Base-by-base conservation (phyloP, 2,888 invertebrate species). In the Sycophila texana region DNA sequence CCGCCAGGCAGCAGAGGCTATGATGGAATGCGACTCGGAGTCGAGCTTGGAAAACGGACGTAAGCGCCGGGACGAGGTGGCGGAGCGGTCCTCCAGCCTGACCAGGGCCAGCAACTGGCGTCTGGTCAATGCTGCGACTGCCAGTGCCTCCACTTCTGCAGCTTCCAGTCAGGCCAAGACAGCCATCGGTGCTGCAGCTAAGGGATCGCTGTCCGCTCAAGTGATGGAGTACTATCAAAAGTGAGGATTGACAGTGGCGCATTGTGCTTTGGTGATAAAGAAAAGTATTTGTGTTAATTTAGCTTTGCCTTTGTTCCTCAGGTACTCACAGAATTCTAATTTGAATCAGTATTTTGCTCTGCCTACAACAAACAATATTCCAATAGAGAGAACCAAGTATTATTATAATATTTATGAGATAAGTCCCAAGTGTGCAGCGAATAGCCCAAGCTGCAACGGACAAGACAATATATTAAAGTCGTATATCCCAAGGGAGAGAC, bases 141-240 rank as follows among this genome's bases (percentile, higher is more conserved):
- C 39, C 77, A 60, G 10, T 77, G 67, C 16, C 63, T n/a, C 14
- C 39, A 63, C 12, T 26, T 61, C 30, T 1, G 16, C 67, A 60
- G 20, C 66, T 30, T 12, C 55, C 72, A 61, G 55, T 4, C 77
- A 79, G 39, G 22, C 76, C 12, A 83, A 77, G 67, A 63, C 72
- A 22, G 75, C 83, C 30, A 79, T 83, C 10, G 77, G 70, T 66
- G 75, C 72, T 10, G 53, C 77, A 14, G 80, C 84, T 12, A 84
- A 82, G 77, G 86, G 74, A 77, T 84, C 84, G 13, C 83, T 89
- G 0, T 89, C 89, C 0, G 83, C 87, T 0, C 88, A 90, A 84
- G 89, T 90, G 47, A 89, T 94, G 84, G 94, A 95, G 86, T 95
- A 95, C 88, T 95, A 94, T 86, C 92, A 93, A 85, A 94, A 94